Conservation (phyloP, 2,113 vertebrate genomes). For the Monarcha castaneiventris region DNA sequence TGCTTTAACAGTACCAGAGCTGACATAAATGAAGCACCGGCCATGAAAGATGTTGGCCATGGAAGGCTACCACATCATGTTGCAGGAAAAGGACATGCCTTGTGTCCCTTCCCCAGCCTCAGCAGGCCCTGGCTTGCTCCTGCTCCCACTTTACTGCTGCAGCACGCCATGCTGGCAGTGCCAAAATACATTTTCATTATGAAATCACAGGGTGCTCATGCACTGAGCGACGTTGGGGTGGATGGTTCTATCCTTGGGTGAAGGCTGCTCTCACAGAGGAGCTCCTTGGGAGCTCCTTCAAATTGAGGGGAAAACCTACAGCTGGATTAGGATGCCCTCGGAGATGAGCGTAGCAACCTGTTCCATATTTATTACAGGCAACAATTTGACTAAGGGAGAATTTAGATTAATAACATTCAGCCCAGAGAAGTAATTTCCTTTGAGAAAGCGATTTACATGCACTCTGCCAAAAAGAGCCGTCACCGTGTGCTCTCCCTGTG, state of each 20-base stretch:
- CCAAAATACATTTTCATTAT: neutral
- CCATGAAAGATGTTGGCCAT: neutral
- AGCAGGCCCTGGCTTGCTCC: accelerated
- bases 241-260: neutral
- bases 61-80: accelerated
- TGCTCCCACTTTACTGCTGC: neutral
- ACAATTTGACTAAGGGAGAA: slow-evolving; percentile 95
- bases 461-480: slow-evolving; percentile 86
- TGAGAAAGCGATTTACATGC: slow-evolving; percentile 96
- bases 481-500: slow-evolving; percentile 81
- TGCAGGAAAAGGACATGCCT: neutral
- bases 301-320: slow-evolving; percentile 58
- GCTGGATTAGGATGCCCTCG: slow-evolving; percentile 75
- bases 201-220: neutral
- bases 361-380: slow-evolving; percentile 95
- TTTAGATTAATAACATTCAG: slow-evolving; percentile 97
- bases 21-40: neutral
- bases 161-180: accelerated
- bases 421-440: slow-evolving; percentile 97
- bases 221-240: accelerated
- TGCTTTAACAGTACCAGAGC: neutral
- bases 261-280: neutral
- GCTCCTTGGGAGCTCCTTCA: neutral
- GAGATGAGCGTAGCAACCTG: slow-evolving; percentile 83
- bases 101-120: neutral